A percentile compares a stretch with the other conserved stretches of the same genome.
phyloP scores from a whole-genome alignment of 2,888 invertebrate species.

The Pollenia angustigena region DNA sequence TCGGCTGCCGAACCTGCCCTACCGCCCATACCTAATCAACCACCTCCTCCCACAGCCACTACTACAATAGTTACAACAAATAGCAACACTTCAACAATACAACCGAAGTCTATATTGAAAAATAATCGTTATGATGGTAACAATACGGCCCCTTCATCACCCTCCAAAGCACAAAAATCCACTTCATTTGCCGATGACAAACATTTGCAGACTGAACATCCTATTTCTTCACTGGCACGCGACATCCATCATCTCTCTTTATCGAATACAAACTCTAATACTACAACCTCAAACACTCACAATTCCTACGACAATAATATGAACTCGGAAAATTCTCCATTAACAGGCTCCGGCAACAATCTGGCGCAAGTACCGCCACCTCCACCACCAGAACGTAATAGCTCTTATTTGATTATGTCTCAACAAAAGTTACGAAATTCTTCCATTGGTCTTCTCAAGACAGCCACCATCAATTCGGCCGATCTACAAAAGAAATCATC shows the following conservation, averaged over 20 bases:
- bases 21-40: conserved; percentile 66
- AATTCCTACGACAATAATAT: conserved; percentile 46
- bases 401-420: conserved; percentile 94
- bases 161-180: conserved; percentile 83
- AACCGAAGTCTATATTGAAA: conserved; percentile 84
- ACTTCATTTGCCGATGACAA: conserved; percentile 84
- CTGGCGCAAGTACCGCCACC: conserved; percentile 85
- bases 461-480: conserved; percentile 79
- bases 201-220: conserved; percentile 80
- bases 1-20: conserved; percentile 70
- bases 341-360: not conserved
- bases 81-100: conserved; percentile 75
- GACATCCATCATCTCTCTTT: conserved; percentile 80
- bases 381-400: conserved; percentile 94
- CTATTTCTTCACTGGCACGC: conserved; percentile 80
- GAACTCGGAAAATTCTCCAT: conserved; percentile 75
- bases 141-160: conserved; percentile 81
- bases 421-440: conserved; percentile 84
- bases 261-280: conserved; percentile 15
- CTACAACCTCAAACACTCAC: conserved; percentile 30
- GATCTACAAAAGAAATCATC: conserved; percentile 76
- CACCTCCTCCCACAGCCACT: conserved; percentile 43
- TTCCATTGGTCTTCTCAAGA: conserved; percentile 80
- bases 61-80: conserved; percentile 71
- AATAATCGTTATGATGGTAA: conserved; percentile 82